Percentiles rank a stretch among this genome's conserved stretches.
Conservation (phyloP, 2,113 vertebrate species). For the Rhabdomys dilectus region DNA sequence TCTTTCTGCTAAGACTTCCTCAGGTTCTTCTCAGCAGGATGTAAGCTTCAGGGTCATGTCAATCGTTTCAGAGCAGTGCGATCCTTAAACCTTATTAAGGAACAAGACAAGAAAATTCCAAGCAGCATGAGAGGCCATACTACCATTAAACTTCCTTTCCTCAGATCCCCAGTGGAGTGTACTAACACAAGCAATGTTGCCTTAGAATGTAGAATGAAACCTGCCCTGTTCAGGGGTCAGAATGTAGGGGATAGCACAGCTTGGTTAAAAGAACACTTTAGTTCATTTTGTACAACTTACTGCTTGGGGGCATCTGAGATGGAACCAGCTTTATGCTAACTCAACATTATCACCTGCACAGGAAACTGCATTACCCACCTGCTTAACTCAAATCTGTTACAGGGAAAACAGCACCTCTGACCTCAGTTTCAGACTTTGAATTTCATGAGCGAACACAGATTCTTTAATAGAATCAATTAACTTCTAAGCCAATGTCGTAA, state of each 20-base stretch:
- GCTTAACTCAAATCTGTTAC: constrained; percentile 28
- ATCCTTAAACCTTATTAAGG: constrained; percentile 65
- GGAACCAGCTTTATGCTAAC: constrained; percentile 14
- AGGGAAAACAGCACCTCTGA: constrained; percentile 62
- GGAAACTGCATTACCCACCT: constrained; percentile 42
- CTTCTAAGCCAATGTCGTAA: constrained; percentile 59
- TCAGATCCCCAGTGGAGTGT: constrained; percentile 3
- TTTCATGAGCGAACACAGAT: constrained; percentile 55
- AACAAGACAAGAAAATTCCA: constrained; percentile 64
- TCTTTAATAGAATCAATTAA: constrained; percentile 68
- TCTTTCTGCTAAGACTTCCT: background rate
- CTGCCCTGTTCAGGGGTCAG: constrained; percentile 43
- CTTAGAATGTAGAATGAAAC: constrained; percentile 68
- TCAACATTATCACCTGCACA: constrained; percentile 25
- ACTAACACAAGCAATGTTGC: constrained; percentile 28
- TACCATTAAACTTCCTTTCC: constrained; percentile 66
- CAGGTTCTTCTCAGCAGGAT: constrained; percentile 49
- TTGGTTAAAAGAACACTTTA: constrained; percentile 60
- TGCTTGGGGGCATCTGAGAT: background rate
- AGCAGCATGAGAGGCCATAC: background rate
- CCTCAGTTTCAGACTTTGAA: constrained; percentile 62
- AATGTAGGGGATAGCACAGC: constrained; percentile 52
- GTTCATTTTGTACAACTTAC: constrained; percentile 60
- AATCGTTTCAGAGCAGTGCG: constrained; percentile 65
- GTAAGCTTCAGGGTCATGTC: background rate